phyloP scores from a whole-genome alignment of 2,888 invertebrate genomes.

The Tachina grossa region DNA sequence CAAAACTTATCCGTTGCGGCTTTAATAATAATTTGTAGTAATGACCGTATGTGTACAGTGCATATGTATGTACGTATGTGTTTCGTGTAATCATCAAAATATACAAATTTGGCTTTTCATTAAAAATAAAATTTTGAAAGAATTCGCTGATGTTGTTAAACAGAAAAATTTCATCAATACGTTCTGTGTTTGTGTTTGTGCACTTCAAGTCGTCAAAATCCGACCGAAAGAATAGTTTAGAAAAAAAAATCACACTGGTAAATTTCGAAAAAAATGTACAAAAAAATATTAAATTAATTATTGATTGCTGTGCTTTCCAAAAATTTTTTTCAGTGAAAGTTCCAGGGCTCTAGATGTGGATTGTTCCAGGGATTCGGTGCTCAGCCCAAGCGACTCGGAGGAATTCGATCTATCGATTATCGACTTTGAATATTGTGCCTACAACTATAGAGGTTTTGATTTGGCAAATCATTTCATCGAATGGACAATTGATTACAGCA shows the following conservation, averaged over 20 bases:
- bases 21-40: too few species aligned
- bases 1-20: too few species aligned
- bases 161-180: too few species aligned
- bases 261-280: conserved; percentile 24
- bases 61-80: too few species aligned
- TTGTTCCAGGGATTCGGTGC: conserved; percentile 73
- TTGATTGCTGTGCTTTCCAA: not conserved
- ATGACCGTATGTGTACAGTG: too few species aligned
- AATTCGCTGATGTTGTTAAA: too few species aligned
- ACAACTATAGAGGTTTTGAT: conserved; percentile 96
- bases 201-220: not conserved
- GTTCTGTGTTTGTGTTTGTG: conserved; percentile 27
- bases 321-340: conserved; percentile 47
- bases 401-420: conserved; percentile 89
- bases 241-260: conserved; percentile 25
- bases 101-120: too few species aligned
- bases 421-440: conserved; percentile 97
- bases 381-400: conserved; percentile 72
- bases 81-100: too few species aligned
- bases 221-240: not conserved
- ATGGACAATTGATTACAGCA: conserved; percentile 95
- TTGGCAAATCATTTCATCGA: conserved; percentile 97
- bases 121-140: too few species aligned
- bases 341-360: conserved; percentile 72
- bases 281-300: conserved; percentile 3